phyloP scores from a whole-genome alignment of 2,113 vertebrate genomes.

The Dasyornis broadbenti region DNA sequence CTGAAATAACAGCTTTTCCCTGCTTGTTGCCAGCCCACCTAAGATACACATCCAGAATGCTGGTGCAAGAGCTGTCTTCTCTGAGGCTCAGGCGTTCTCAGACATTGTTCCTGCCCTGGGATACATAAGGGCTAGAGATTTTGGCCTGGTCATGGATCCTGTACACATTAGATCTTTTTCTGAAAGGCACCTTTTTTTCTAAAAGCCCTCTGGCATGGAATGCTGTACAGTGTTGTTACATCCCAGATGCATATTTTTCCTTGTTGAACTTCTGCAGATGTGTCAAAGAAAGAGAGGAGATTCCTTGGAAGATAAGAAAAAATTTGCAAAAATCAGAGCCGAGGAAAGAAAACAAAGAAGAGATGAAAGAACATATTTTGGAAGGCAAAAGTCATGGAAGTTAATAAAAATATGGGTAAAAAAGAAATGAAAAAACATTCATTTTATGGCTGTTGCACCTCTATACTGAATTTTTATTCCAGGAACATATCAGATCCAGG shows the following conservation, averaged over 20 bases:
- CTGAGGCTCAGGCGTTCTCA: accelerated
- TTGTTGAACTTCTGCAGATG: background rate
- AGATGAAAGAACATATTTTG: background rate
- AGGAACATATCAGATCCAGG: background rate
- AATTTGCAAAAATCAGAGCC: background rate
- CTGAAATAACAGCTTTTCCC: background rate
- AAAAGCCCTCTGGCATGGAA: background rate
- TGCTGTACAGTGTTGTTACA: background rate
- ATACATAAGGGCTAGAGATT: background rate
- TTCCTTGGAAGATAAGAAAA: background rate
- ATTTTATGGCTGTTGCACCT: background rate
- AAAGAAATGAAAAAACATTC: background rate
- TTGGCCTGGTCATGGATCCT: background rate
- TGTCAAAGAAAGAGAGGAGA: background rate
- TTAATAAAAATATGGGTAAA: background rate
- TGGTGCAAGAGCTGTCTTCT: background rate
- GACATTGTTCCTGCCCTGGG: background rate
- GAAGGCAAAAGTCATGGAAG: background rate
- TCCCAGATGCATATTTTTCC: background rate
- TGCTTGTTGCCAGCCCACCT: background rate
- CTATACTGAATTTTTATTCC: background rate
- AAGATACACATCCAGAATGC: background rate
- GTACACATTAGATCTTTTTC: background rate
- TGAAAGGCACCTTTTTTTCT: background rate
- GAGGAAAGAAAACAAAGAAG: background rate